Percentiles rank a stretch among this genome's conserved stretches.
These are phyloP conservation scores for Poeciliopsis infans DNA, from an alignment of 2,797 vertebrate genomes.

Conservation along the genomic window DNA sequence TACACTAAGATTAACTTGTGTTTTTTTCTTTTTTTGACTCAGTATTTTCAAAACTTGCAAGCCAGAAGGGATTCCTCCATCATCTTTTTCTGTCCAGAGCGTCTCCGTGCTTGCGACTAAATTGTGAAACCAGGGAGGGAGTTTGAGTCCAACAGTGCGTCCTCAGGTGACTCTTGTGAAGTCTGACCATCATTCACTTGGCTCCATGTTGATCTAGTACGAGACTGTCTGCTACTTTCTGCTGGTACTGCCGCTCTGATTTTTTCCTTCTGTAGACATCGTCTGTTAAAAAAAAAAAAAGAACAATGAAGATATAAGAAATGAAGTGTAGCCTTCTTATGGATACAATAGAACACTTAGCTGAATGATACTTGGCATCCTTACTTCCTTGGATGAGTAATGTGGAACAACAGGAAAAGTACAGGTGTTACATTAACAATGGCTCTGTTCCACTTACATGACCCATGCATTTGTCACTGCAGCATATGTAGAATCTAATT, in stretches of 20 bases:
- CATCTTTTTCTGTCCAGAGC: conserved; percentile 1
- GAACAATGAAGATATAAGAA: conserved; percentile 30
- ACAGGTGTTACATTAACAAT: conserved; percentile 13
- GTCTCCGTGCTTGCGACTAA: conserved; percentile 2
- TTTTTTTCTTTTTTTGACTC: conserved; percentile 22
- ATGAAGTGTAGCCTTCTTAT: conserved; percentile 1
- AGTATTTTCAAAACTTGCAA: conserved; percentile 51
- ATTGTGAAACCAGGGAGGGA: neutral
- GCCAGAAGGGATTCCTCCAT: conserved; percentile 35
- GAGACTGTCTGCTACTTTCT: conserved; percentile 76
- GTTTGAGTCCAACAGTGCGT: conserved; percentile 34
- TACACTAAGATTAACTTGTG: conserved; percentile 12
- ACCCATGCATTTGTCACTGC: neutral
- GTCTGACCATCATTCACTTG: conserved; percentile 67
- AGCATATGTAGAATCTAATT: conserved; percentile 7
- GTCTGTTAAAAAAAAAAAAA: conserved; percentile 76
- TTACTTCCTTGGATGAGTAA: conserved; percentile 9
- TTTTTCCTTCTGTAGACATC: conserved; percentile 95
- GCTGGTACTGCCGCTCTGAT: conserved; percentile 88
- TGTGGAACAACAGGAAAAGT: neutral
- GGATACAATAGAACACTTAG: neutral
- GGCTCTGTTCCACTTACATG: neutral
- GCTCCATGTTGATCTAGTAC: conserved; percentile 55
- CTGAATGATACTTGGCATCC: neutral
- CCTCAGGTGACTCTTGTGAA: conserved; percentile 7